Percentiles rank a stretch among this genome's conserved stretches.
Evolutionary conservation across 2,797 vertebrate genomes (phyloP).

Genomic region (Esox lucius): DNA sequence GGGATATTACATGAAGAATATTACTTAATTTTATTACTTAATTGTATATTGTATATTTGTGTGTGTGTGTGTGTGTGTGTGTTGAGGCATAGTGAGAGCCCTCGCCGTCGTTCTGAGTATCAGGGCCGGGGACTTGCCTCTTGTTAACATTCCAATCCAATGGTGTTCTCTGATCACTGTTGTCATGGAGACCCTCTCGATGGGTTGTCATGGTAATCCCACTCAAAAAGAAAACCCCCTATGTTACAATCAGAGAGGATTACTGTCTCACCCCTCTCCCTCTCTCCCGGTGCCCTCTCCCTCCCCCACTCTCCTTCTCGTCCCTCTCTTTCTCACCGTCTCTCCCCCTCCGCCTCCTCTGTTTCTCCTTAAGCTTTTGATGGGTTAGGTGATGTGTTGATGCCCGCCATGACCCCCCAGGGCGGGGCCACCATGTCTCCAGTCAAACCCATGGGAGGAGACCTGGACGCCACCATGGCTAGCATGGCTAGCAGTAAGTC

Average conservation of each 20-base stretch:
- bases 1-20: not conserved
- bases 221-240: constrained; percentile 39
- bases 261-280: not conserved
- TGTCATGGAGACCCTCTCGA: constrained; percentile 60
- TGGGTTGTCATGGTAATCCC: constrained; percentile 63
- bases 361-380: constrained; percentile 83
- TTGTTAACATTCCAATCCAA: constrained; percentile 24
- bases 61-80: constrained; percentile 3
- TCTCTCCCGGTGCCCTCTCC: not conserved
- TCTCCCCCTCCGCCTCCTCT: constrained; percentile 15
- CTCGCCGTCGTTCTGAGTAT: not conserved
- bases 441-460: constrained; percentile 68
- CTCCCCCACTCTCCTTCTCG: constrained; percentile 11
- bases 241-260: constrained; percentile 37
- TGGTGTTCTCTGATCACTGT: constrained; percentile 45
- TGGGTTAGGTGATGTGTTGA: constrained; percentile 96
- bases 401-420: constrained; percentile 91
- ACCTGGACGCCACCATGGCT: constrained; percentile 95
- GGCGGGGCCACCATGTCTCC: constrained; percentile 53
- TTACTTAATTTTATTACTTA: not conserved
- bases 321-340: not conserved
- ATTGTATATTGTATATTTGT: not conserved
- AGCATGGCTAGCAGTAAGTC: constrained; percentile 98
- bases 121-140: not conserved
- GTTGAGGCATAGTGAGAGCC: not conserved